phyloP scores from a whole-genome alignment of 2,113 vertebrate species.

The Deroptyus accipitrinus region DNA sequence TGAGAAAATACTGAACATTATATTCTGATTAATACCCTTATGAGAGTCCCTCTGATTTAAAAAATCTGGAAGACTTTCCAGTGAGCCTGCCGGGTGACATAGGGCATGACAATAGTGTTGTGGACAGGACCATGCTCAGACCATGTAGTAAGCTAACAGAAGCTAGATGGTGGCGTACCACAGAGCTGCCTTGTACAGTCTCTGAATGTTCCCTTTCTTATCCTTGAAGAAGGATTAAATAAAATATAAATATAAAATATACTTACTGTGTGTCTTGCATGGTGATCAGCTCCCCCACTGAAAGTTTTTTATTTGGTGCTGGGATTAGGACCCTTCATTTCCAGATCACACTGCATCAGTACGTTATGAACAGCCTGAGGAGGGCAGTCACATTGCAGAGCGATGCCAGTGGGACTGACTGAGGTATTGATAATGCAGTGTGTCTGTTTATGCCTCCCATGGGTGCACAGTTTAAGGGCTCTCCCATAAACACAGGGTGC shows the following conservation, averaged over 20 bases:
- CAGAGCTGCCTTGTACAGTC: background rate
- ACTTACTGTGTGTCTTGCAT: background rate
- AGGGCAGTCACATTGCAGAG: background rate
- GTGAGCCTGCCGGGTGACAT: fast-evolving
- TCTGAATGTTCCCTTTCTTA: background rate
- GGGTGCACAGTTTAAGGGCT: background rate
- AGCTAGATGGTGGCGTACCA: background rate
- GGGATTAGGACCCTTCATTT: background rate
- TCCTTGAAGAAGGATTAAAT: background rate
- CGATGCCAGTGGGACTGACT: fast-evolving
- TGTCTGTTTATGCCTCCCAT: background rate
- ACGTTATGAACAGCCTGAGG: background rate
- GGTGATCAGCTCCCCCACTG: background rate
- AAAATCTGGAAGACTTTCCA: background rate
- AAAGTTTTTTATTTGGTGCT: background rate
- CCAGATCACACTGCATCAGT: fast-evolving
- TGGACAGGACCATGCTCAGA: background rate
- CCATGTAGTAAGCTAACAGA: background rate
- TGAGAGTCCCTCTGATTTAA: background rate
- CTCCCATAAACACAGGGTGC: background rate
- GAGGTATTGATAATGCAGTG: background rate
- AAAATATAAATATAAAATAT: background rate
- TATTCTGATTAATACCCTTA: background rate
- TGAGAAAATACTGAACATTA: background rate
- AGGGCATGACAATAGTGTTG: background rate